Conservation (phyloP, 2,113 vertebrate species). For the Herpetotheres cachinnans region DNA sequence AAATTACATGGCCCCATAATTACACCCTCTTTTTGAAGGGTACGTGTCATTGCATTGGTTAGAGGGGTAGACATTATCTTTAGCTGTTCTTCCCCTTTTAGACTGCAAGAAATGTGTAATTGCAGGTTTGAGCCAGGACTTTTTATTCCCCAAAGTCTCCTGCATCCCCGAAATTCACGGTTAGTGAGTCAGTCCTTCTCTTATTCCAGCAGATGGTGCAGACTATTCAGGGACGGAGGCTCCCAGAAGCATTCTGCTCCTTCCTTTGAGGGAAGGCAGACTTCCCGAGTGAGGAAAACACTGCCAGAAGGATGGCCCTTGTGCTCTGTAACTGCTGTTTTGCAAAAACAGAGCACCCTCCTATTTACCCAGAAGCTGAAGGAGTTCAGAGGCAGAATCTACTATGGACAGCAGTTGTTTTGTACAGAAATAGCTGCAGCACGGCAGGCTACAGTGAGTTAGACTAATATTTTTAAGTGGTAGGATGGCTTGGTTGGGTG, state of each 20-base stretch:
- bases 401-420: not conserved
- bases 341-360: not conserved
- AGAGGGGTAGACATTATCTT: slow-evolving; percentile 31
- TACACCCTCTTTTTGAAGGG: slow-evolving; percentile 30
- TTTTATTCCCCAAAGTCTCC: slow-evolving; percentile 37
- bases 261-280: slow-evolving; percentile 47
- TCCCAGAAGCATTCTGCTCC: slow-evolving; percentile 45
- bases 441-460: not conserved
- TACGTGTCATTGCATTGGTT: slow-evolving; percentile 4
- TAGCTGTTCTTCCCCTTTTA: slow-evolving; percentile 36
- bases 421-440: not conserved
- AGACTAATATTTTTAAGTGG: not conserved
- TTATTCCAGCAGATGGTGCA: slow-evolving; percentile 63
- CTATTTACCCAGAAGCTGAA: not conserved
- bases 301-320: slow-evolving; percentile 27
- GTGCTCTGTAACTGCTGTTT: not conserved
- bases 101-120: slow-evolving; percentile 41
- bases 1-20: slow-evolving; percentile 2
- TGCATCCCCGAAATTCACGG: slow-evolving; percentile 27
- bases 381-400: not conserved
- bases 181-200: slow-evolving; percentile 57
- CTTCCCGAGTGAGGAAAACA: not conserved
- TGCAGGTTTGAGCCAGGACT: slow-evolving; percentile 42
- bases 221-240: slow-evolving; percentile 57
- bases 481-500: not conserved